A percentile compares a stretch with the other conserved stretches of the same genome.
Conservation (phyloP, 2,888 invertebrate genomes). For the Lagria hirta region DNA sequence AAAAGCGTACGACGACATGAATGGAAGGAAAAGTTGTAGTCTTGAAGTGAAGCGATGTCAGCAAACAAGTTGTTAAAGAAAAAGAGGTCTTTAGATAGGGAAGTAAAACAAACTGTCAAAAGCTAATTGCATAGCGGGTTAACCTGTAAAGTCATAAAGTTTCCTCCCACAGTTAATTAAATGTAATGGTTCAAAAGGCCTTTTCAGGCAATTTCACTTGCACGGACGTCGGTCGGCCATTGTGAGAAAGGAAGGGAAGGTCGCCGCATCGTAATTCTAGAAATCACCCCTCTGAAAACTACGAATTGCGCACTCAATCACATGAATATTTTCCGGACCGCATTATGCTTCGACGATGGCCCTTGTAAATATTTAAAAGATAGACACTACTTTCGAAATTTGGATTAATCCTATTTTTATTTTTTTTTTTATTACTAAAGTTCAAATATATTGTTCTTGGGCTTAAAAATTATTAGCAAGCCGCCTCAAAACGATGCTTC, state of each 20-base stretch:
- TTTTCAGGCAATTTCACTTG: conserved; percentile 45
- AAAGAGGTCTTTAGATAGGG: conserved; percentile 3
- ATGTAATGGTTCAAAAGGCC: conserved; percentile 45
- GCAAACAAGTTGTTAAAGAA: conserved; percentile 22
- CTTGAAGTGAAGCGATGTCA: conserved; percentile 13
- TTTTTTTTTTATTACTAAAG: too few relatives aligned
- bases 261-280: conserved; percentile 23
- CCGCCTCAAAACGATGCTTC: too few relatives aligned
- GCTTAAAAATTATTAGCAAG: too few relatives aligned
- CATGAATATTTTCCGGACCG: conserved; percentile 21
- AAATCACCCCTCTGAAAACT: conserved; percentile 17
- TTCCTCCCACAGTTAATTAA: conserved; percentile 45
- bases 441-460: too few relatives aligned
- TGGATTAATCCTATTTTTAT: too few relatives aligned
- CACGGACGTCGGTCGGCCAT: conserved; percentile 26
- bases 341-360: conserved; percentile 32
- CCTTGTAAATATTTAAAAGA: conserved; percentile 33
- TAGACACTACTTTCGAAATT: background rate
- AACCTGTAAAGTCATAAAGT: conserved; percentile 42
- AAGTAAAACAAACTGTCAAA: conserved; percentile 39
- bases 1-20: too few relatives aligned
- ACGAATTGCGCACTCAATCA: conserved; percentile 27
- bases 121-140: conserved; percentile 41
- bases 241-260: conserved; percentile 24
- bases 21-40: conserved; percentile 24